Evolutionary conservation across 1,140 invertebrate genomes (phyloP).

Genomic region (Drosophila nikananu): DNA sequence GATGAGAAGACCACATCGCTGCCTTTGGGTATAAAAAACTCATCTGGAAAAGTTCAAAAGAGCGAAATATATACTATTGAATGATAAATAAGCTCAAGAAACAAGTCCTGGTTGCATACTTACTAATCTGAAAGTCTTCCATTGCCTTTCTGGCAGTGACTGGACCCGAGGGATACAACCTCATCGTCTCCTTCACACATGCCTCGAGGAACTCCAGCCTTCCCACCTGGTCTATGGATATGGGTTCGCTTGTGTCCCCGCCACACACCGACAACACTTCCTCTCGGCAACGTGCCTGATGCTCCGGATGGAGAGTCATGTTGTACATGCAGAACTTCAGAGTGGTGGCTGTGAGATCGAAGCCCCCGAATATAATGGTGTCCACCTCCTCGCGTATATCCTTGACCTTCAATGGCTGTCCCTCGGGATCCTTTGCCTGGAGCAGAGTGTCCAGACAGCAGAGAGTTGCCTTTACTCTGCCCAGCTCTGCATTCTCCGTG

Average conservation of each 20-base stretch:
- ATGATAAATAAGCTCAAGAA: too few species aligned
- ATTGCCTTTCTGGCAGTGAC: slow-evolving; percentile 87
- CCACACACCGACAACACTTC: slow-evolving; percentile 88
- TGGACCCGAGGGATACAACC: slow-evolving; percentile 93
- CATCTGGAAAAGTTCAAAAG: slow-evolving; percentile 21
- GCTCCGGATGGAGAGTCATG: slow-evolving; percentile 62
- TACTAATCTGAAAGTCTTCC: slow-evolving; percentile 64
- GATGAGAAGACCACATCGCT: slow-evolving; percentile 62
- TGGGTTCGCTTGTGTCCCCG: slow-evolving; percentile 65
- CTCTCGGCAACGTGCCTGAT: slow-evolving; percentile 87
- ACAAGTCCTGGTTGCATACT: slow-evolving; percentile 6
- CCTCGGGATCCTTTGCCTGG: slow-evolving; percentile 86
- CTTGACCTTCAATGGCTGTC: slow-evolving; percentile 85
- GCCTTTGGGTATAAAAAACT: slow-evolving; percentile 69
- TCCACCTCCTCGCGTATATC: slow-evolving; percentile 89
- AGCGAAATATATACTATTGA: too few species aligned
- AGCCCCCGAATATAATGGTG: slow-evolving; percentile 89
- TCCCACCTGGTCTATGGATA: slow-evolving; percentile 86
- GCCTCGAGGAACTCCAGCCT: slow-evolving; percentile 88
- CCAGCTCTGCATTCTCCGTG: slow-evolving; percentile 21
- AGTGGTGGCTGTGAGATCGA: slow-evolving; percentile 64
- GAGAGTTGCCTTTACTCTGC: neutral
- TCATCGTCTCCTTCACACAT: slow-evolving; percentile 89
- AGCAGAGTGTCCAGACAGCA: slow-evolving; percentile 89
- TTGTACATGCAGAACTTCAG: slow-evolving; percentile 72